phyloP scores from a whole-genome alignment of 2,888 invertebrate species.

The Azorinus chamasolen region DNA sequence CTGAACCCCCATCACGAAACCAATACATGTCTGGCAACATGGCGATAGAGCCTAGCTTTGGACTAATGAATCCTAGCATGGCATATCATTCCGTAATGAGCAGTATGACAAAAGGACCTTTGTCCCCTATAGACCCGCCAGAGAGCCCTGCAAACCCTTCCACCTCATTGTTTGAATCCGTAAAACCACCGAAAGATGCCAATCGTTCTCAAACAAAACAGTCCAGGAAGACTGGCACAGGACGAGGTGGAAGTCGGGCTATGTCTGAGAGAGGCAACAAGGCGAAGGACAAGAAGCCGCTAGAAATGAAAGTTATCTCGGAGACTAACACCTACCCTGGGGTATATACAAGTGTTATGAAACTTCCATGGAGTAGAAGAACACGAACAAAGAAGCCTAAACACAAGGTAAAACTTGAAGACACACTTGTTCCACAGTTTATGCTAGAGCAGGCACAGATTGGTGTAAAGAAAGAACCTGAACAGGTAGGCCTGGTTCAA shows the following conservation, averaged over 20 bases:
- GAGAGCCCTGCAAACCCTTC: constrained; percentile 10
- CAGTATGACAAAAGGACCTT: constrained; percentile 16
- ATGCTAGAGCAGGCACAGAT: constrained; percentile 47
- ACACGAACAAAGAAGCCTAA: constrained; percentile 75
- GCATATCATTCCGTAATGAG: constrained; percentile 31
- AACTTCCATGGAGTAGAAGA: constrained; percentile 80
- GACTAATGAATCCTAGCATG: constrained; percentile 25
- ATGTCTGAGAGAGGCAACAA: constrained; percentile 13
- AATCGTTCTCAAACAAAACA: background rate
- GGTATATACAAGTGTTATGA: constrained; percentile 81
- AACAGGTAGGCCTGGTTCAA: background rate
- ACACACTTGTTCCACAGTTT: constrained; percentile 48
- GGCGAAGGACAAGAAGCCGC: constrained; percentile 40
- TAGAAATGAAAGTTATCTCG: constrained; percentile 78
- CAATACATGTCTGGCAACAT: constrained; percentile 18
- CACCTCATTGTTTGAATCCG: background rate
- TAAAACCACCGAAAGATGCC: background rate
- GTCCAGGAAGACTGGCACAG: background rate
- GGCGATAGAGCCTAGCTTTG: constrained; percentile 17
- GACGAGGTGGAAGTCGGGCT: background rate
- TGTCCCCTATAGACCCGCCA: background rate
- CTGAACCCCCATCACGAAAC: constrained; percentile 18
- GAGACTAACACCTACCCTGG: constrained; percentile 79
- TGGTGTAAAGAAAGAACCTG: constrained; percentile 8
- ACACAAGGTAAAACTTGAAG: constrained; percentile 48